Conservation (phyloP, 2,888 invertebrate species). For the Sepioteuthis lessoniana region DNA sequence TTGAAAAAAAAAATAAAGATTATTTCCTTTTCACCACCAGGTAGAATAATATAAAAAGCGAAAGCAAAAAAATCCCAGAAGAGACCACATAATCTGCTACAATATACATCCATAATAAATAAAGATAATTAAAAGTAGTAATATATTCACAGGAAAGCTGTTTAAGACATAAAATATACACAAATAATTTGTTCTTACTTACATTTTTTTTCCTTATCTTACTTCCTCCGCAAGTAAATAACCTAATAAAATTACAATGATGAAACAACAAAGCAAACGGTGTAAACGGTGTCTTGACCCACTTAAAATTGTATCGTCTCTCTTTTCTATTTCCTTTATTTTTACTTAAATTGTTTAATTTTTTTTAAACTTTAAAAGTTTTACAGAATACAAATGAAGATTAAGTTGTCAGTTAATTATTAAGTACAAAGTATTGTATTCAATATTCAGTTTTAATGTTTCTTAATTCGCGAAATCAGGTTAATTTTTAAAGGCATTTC, state of each 20-base stretch:
- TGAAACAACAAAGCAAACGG: slow-evolving; percentile 25
- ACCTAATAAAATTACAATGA: background rate
- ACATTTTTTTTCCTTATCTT: background rate
- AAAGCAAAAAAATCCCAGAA: background rate
- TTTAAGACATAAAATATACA: background rate
- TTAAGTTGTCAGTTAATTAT: too few species aligned
- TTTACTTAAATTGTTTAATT: too few species aligned
- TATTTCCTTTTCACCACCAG: background rate
- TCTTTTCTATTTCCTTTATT: background rate
- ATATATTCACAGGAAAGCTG: background rate
- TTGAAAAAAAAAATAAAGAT: background rate
- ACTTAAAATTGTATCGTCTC: background rate
- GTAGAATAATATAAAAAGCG: background rate
- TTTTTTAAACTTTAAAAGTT: too few species aligned
- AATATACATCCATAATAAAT: background rate
- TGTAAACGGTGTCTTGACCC: background rate
- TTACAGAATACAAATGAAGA: too few species aligned
- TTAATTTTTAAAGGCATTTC: too few species aligned
- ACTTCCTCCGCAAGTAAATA: slow-evolving; percentile 33
- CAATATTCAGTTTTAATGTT: too few species aligned
- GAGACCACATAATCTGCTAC: too few species aligned
- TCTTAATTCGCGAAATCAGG: too few species aligned
- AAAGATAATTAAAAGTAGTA: background rate
- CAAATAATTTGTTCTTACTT: background rate
- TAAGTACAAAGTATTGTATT: too few species aligned